These are phyloP conservation scores for Agrilus mali DNA, from an alignment of 2,888 invertebrate species.

Conservation along the genomic window DNA sequence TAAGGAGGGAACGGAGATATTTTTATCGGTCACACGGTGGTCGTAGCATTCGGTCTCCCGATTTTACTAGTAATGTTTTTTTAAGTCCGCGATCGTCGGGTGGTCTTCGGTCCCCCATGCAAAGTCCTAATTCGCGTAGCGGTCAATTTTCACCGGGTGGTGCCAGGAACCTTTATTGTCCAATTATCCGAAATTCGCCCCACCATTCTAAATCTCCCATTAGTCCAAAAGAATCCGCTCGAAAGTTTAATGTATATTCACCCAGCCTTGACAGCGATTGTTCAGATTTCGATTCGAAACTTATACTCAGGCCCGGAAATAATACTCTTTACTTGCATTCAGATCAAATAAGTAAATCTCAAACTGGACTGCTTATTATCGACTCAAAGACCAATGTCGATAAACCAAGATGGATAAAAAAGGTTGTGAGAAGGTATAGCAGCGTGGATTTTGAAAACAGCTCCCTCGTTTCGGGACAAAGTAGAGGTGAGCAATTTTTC, in stretches of 20 bases:
- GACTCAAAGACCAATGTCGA: constrained; percentile 26
- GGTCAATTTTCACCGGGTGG: constrained; percentile 31
- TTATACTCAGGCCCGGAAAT: constrained; percentile 26
- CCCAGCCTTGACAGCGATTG: constrained; percentile 34
- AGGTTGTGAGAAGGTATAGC: constrained; percentile 31
- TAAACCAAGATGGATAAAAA: constrained; percentile 33
- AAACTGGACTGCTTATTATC: constrained; percentile 29
- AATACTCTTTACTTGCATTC: constrained; percentile 20
- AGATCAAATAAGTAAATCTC: constrained; percentile 9
- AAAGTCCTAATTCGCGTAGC: constrained; percentile 31
- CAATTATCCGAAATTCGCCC: constrained; percentile 27
- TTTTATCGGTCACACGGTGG: constrained; percentile 25
- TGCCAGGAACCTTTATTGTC: constrained; percentile 27
- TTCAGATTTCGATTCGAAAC: constrained; percentile 32
- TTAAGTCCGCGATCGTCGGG: constrained; percentile 29
- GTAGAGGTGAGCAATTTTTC: constrained; percentile 25
- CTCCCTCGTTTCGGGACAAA: constrained; percentile 33
- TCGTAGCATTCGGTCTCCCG: constrained; percentile 27
- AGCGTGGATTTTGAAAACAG: constrained; percentile 34
- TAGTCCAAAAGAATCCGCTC: constrained; percentile 27
- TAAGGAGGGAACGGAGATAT: constrained; percentile 34
- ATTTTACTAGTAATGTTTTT: constrained; percentile 26
- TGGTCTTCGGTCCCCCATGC: constrained; percentile 29
- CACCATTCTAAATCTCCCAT: constrained; percentile 33
- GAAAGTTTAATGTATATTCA: constrained; percentile 33